These are phyloP conservation scores for Nematostella vectensis DNA, from an alignment of 92 coral and sea anemone species.

Conservation along the genomic window DNA sequence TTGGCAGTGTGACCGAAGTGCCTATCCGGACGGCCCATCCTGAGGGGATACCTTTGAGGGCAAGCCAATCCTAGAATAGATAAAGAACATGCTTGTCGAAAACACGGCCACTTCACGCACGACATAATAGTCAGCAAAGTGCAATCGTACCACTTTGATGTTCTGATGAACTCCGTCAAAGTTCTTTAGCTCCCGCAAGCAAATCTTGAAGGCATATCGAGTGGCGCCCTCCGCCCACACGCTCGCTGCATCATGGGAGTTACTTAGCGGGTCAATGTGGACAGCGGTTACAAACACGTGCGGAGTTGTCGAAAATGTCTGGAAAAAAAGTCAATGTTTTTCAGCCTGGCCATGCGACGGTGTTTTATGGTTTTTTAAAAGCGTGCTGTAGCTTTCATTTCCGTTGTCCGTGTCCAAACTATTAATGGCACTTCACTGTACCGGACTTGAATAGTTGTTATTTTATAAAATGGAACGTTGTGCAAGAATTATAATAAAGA, in stretches of 20 bases:
- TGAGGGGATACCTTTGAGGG: constrained; percentile 33
- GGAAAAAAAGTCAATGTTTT: not conserved
- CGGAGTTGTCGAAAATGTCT: constrained; percentile 31
- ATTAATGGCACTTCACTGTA: too few species aligned
- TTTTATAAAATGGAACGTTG: too few species aligned
- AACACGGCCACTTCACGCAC: too few species aligned
- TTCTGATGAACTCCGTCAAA: constrained; percentile 48
- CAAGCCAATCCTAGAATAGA: constrained; percentile 44
- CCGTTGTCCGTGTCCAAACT: too few species aligned
- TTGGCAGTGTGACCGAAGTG: constrained; percentile 24
- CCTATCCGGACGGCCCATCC: constrained; percentile 42
- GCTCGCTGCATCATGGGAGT: constrained; percentile 52
- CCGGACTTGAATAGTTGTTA: too few species aligned
- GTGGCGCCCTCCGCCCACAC: constrained; percentile 64
- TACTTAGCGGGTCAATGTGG: constrained; percentile 25
- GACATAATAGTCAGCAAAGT: too few species aligned
- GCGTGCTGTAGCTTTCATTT: too few species aligned
- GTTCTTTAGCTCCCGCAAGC: constrained; percentile 55
- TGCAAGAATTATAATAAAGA: too few species aligned
- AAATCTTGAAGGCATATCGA: constrained; percentile 19
- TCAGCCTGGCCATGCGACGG: too few species aligned
- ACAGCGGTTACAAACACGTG: constrained; percentile 46
- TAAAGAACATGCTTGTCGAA: not conserved
- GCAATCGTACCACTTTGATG: constrained; percentile 32
- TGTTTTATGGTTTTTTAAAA: too few species aligned